Conservation (phyloP, 2,888 invertebrate species). For the Microplitis deprimator region DNA sequence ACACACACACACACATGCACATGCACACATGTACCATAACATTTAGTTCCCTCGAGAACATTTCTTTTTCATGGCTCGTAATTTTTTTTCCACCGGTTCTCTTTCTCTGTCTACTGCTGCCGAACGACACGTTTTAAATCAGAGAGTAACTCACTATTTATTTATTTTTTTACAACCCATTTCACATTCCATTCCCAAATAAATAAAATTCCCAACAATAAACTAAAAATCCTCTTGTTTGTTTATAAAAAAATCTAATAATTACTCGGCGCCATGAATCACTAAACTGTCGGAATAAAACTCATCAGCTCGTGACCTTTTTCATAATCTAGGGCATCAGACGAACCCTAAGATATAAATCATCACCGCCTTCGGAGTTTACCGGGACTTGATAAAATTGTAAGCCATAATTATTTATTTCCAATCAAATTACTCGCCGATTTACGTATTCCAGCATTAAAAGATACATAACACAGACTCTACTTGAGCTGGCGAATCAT, state of each 20-base stretch:
- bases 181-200: background rate
- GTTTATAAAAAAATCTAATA: background rate
- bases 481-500: background rate
- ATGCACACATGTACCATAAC: background rate
- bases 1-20: background rate
- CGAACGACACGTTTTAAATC: background rate
- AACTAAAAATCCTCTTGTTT: background rate
- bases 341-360: background rate
- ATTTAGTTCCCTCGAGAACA: background rate
- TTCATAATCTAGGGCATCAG: background rate
- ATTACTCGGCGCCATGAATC: background rate
- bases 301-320: background rate
- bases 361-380: background rate
- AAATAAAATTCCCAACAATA: background rate
- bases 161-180: background rate
- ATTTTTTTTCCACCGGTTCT: background rate
- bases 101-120: background rate
- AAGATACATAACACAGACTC: background rate
- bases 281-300: background rate
- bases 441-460: background rate
- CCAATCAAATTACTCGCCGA: background rate
- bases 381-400: background rate
- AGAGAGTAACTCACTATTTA: background rate
- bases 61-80: conserved; percentile 1
- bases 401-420: background rate